phyloP scores from a whole-genome alignment of 2,797 vertebrate genomes.

The Bryconaethiops microstoma region DNA sequence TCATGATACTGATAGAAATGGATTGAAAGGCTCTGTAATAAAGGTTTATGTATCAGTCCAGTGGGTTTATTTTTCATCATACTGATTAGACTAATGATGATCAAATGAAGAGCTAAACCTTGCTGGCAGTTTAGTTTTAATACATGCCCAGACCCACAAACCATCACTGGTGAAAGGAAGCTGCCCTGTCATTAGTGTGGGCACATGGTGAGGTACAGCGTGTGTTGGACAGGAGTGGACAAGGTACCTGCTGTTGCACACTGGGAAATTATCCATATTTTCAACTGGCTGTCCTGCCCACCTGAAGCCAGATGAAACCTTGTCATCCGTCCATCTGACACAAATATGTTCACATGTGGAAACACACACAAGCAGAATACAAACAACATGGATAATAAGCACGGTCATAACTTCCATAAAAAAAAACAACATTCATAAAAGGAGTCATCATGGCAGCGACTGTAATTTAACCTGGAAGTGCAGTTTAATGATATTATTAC shows the following conservation, averaged over 20 bases:
- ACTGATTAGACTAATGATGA: no score
- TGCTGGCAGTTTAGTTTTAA: neutral
- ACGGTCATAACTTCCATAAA: neutral
- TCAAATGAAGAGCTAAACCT: neutral
- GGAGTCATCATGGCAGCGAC: no score
- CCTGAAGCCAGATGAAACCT: slow-evolving; percentile 86
- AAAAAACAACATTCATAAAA: no score
- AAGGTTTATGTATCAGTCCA: no score
- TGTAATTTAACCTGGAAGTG: no score
- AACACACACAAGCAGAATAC: neutral
- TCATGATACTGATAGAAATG: no score
- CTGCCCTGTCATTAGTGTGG: neutral
- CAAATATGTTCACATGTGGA: neutral
- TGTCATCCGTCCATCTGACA: slow-evolving; percentile 66
- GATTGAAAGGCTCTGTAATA: no score
- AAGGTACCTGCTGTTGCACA: slow-evolving; percentile 76
- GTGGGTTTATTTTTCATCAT: no score
- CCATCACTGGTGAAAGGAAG: neutral
- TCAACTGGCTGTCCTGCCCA: slow-evolving; percentile 87
- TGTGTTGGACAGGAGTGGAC: slow-evolving; percentile 38
- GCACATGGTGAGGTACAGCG: neutral
- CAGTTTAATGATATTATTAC: no score
- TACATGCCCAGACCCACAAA: neutral
- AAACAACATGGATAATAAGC: neutral
- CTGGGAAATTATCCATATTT: slow-evolving; percentile 84